Evolutionary conservation across 2,113 vertebrate species (phyloP), one percentile per base, ranked within the genome.

Genomic region (Agapornis roseicollis): DNA sequence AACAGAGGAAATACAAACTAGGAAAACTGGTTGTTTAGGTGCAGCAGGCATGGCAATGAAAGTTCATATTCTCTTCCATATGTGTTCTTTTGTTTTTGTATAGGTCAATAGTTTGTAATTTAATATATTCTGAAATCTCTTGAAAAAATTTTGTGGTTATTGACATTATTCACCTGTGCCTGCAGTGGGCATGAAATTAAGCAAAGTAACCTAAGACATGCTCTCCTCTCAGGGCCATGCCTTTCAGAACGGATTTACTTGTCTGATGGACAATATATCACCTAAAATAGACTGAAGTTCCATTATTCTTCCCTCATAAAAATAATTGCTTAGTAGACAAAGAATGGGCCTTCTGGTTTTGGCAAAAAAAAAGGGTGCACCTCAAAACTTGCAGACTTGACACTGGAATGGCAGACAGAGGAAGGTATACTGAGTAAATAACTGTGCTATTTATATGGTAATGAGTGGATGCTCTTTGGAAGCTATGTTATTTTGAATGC

Each of bases 401-500:
- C 77, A 49, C 80, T 72, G 39, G 39, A 93, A 50, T 88, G 91
- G 90, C 71, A 73, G 52, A 29, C 85, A 94, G 63, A 94, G 25
- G 58, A 88, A 90, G 33, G 82, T 93, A 41, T 42, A 70, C 80
- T 94, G 94, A 89, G 47, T 89, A 52, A 87, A 46, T 85, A 83
- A 74, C 72, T 91, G n/a, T 72, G 64, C 84, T 94, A n/a, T 94
- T 97, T 92, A 41, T 93, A 65, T 96, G 90, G 63, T 81, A 94
- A 93, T 29, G 10, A 78, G 31, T 91, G 88, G 70, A 94, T 15
- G 12, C 24, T 80, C 50, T 96, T 91, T 95, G 85, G 93, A 96
- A 96, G 52, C 47, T 85, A 20, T 88, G 74, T 58, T 96, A 90
- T 79, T 95, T 74, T 96, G 88, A 85, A 64, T 53, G 42, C 37